Base-by-base conservation (phyloP, 2,888 invertebrate species). In the Harpalus rubripes region DNA sequence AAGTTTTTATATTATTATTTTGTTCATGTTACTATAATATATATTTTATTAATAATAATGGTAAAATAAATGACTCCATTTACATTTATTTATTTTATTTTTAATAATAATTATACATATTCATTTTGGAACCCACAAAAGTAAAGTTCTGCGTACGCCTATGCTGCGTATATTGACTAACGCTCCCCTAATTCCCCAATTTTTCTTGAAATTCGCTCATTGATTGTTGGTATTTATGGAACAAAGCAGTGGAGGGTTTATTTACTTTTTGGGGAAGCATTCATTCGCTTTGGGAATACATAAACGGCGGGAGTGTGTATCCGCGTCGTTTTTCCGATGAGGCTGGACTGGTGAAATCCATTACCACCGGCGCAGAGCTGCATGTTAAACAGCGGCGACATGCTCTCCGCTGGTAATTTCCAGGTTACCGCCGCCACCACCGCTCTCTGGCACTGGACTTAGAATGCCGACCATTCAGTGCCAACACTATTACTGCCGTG, bases 281-380 rank as follows among this genome's bases (percentile, higher is more conserved):
- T 52, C n/a, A 74, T 22, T 56, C 56, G 52, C n/a, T 44, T 44
- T 16, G 52, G 74, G 74, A 74, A 74, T 74, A 74, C 74, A 56
- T 44, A 74, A 74, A 18, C 44, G 2, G 32, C 32, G 16, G 16
- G 72, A 12, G 41, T 15, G 41, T 8, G 39, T 41, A 41, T 7
- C 74, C 18, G 74, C 52, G 41, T 74, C 74, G 74, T 74, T 74
- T 74, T 74, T 74, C 52, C 74, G 44, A 74, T 74, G 74, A 74
- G 44, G 74, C 52, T 18, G 52, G 74, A 52, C 74, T 44, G 74
- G 52, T 74, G 44, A 74, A 74, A 74, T 74, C 74, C 74, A 74
- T 74, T 74, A 74, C 74, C 74, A 52, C 15, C 16, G 15, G 18
- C 74, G 18, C 74, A 74, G 52, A 0, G 15, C 52, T 44, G 74